phyloP scores from a whole-genome alignment of 2,888 invertebrate genomes.

The Uropetala carovei region DNA sequence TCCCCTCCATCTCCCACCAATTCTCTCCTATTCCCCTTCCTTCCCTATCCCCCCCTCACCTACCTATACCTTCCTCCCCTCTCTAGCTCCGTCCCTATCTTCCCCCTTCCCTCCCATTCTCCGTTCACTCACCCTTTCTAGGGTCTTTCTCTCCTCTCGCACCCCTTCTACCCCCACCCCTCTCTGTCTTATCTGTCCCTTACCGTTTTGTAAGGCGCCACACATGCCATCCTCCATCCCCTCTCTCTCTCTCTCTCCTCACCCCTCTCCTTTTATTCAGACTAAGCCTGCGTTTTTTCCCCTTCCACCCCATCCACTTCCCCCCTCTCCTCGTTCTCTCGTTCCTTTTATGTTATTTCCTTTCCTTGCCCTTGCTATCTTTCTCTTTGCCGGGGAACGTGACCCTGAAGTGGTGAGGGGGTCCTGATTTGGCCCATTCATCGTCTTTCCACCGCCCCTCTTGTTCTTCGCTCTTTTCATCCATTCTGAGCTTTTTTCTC shows the following conservation, averaged over 20 bases:
- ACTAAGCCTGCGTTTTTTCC: background rate
- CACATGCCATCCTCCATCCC: too few relatives aligned
- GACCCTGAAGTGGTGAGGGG: conserved; percentile 45
- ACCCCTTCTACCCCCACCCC: background rate
- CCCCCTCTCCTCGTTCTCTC: background rate
- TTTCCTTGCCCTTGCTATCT: background rate
- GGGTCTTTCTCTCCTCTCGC: background rate
- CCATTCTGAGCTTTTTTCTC: background rate
- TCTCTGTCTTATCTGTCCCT: background rate
- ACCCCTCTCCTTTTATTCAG: background rate
- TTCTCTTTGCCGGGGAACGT: background rate
- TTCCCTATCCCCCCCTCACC: background rate
- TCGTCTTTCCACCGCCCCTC: background rate
- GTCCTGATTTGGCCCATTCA: conserved; percentile 56
- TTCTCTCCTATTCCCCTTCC: background rate
- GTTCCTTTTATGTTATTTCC: background rate
- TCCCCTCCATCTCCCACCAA: background rate
- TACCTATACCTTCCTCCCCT: too few relatives aligned
- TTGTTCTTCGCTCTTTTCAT: background rate
- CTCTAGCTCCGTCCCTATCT: background rate
- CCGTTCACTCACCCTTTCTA: background rate
- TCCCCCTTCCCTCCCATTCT: background rate
- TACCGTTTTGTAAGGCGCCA: background rate
- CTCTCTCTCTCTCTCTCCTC: background rate
- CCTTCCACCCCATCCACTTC: background rate